phyloP scores from a whole-genome alignment of 2,888 invertebrate species.

The Chrysina gloriosa region DNA sequence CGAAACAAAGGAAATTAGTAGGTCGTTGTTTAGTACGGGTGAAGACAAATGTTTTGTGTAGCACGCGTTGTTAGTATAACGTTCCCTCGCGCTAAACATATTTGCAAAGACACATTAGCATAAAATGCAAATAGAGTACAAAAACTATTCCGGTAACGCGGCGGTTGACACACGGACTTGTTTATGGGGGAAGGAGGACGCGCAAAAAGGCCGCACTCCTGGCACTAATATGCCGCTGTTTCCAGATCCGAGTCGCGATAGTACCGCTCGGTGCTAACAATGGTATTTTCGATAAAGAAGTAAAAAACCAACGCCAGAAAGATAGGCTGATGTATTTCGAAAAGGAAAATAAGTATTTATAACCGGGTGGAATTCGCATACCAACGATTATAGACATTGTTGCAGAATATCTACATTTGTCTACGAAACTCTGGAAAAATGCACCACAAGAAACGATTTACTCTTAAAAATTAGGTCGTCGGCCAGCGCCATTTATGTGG shows the following conservation, averaged over 20 bases:
- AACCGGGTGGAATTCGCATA: too few relatives aligned
- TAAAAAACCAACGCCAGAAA: background rate
- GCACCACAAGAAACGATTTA: too few relatives aligned
- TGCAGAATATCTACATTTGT: too few relatives aligned
- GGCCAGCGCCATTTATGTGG: too few relatives aligned
- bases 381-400: too few relatives aligned
- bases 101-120: constrained; percentile 41
- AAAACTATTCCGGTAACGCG: constrained; percentile 40
- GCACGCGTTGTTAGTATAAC: constrained; percentile 36
- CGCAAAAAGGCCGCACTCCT: constrained; percentile 27
- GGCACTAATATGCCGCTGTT: constrained; percentile 16
- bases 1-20: constrained; percentile 26
- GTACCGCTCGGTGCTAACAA: constrained; percentile 27
- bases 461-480: too few relatives aligned
- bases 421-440: too few relatives aligned
- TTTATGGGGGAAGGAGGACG: constrained; percentile 25
- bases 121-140: constrained; percentile 44
- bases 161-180: constrained; percentile 37
- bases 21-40: constrained; percentile 19
- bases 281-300: constrained; percentile 11
- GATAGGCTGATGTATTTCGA: background rate
- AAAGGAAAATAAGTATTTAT: background rate
- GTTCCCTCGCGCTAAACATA: constrained; percentile 36
- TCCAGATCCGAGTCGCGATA: constrained; percentile 22
- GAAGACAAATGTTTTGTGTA: constrained; percentile 33